These are phyloP conservation scores for Phlogophora meticulosa DNA, from an alignment of 2,888 invertebrate species.

Conservation along the genomic window DNA sequence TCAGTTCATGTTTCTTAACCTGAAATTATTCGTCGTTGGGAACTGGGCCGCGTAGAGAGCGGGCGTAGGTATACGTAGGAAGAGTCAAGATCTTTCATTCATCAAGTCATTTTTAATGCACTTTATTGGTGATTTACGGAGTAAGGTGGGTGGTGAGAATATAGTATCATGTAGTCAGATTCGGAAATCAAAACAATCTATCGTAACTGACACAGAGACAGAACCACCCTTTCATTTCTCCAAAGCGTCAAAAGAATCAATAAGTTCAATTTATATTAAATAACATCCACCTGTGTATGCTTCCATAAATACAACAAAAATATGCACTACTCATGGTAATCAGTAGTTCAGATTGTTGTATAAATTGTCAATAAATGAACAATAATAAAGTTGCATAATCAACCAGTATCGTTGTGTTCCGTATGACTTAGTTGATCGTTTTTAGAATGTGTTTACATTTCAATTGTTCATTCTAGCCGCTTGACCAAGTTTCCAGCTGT, in stretches of 20 bases:
- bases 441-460: constrained; percentile 47
- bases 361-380: constrained; percentile 20
- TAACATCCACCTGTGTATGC: not conserved
- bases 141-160: not conserved
- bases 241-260: not conserved
- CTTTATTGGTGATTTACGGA: not conserved
- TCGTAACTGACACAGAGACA: not conserved
- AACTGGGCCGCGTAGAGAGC: no score
- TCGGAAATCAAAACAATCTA: not conserved
- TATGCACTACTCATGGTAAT: constrained; percentile 15
- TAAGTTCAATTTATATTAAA: not conserved
- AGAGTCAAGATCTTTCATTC: no score
- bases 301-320: not conserved
- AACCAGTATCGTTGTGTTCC: constrained; percentile 22
- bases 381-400: constrained; percentile 17
- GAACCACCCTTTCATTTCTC: not conserved
- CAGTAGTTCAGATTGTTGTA: not conserved
- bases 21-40: no score
- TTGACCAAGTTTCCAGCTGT: constrained; percentile 35
- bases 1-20: no score
- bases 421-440: constrained; percentile 13
- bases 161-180: not conserved
- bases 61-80: no score
- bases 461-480: constrained; percentile 18
- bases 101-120: no score